Conservation (phyloP, 2,888 invertebrate genomes). For the Scotopteryx bipunctaria region DNA sequence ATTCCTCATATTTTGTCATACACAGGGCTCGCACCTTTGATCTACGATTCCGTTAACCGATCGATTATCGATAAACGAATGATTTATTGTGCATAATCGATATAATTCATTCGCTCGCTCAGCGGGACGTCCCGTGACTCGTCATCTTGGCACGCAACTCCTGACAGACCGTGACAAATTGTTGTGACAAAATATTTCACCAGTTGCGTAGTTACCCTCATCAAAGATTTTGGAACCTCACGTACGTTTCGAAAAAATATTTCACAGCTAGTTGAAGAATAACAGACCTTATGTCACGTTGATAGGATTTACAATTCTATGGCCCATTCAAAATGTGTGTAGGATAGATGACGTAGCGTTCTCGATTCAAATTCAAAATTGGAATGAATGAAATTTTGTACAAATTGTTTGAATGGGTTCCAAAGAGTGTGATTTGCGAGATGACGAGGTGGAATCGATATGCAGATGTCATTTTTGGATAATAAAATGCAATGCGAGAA, state of each 20-base stretch:
- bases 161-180: constrained; percentile 80
- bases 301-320: constrained; percentile 26
- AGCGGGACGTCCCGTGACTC: constrained; percentile 56
- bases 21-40: constrained; percentile 66
- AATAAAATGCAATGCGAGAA: constrained; percentile 29
- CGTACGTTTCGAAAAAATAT: constrained; percentile 26
- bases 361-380: constrained; percentile 60
- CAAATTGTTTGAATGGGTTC: constrained; percentile 35
- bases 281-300: constrained; percentile 2
- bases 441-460: constrained; percentile 34
- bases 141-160: constrained; percentile 72
- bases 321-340: constrained; percentile 20
- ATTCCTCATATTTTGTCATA: constrained; percentile 65
- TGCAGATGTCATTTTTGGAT: constrained; percentile 35
- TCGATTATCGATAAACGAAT: constrained; percentile 70
- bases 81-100: constrained; percentile 77
- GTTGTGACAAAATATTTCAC: constrained; percentile 84
- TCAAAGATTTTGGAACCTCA: constrained; percentile 41
- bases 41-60: constrained; percentile 72
- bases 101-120: constrained; percentile 68
- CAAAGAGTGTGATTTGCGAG: constrained; percentile 33
- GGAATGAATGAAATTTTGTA: constrained; percentile 57
- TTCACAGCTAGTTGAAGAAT: background rate
- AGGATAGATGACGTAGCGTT: constrained; percentile 37
- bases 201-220: constrained; percentile 75